Conservation (phyloP, 64 coral and sea anemone species). For the Montipora cactus region DNA sequence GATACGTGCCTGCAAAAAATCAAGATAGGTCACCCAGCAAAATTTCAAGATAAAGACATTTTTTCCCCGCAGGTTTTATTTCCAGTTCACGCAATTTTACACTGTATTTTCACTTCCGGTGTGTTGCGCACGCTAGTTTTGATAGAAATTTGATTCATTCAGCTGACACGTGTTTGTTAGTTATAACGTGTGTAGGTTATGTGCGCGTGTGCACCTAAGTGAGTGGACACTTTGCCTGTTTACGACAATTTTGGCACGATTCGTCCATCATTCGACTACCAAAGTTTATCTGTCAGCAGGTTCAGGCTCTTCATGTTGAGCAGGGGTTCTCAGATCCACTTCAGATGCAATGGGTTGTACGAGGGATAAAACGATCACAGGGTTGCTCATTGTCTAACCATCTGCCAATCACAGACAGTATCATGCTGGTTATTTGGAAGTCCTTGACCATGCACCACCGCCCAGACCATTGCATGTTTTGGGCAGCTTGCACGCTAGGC, state of each 20-base stretch:
- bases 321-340: constrained; percentile 30
- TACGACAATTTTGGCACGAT: not conserved
- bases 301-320: constrained; percentile 32
- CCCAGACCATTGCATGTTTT: constrained; percentile 36
- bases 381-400: not conserved
- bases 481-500: constrained; percentile 29
- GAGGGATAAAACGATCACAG: not conserved
- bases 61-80: too few relatives aligned
- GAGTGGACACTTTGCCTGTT: constrained; percentile 16
- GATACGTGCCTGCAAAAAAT: too few relatives aligned
- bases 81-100: too few relatives aligned
- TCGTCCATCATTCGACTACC: not conserved
- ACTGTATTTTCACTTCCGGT: too few relatives aligned
- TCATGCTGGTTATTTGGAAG: constrained; percentile 14
- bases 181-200: too few relatives aligned
- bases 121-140: too few relatives aligned
- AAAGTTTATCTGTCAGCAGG: not conserved
- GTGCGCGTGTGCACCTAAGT: too few relatives aligned
- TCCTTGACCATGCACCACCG: not conserved
- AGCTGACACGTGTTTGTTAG: too few relatives aligned
- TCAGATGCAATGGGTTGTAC: not conserved
- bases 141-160: too few relatives aligned
- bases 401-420: constrained; percentile 14
- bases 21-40: too few relatives aligned
- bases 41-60: too few relatives aligned